phyloP scores from a whole-genome alignment of 2,113 vertebrate genomes.

The Sigmodon hispidus region DNA sequence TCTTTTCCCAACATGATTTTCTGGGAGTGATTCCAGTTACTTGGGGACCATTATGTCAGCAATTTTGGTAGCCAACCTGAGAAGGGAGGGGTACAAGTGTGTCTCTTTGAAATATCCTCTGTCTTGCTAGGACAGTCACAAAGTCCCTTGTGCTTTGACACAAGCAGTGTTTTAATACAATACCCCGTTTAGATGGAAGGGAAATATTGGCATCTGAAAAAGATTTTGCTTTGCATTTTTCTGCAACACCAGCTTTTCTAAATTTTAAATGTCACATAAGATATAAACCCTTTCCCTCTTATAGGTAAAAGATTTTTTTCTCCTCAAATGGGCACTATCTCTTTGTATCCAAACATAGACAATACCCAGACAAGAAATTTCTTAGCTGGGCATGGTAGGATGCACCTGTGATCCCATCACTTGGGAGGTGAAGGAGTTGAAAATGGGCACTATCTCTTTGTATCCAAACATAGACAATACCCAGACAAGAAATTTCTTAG shows the following conservation, averaged over 20 bases:
- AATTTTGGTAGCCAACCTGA: background rate
- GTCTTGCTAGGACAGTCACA: background rate
- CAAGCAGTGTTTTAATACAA: background rate
- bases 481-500: background rate
- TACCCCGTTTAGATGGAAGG: background rate
- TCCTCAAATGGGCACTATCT: background rate
- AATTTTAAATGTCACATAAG: background rate
- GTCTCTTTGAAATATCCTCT: background rate
- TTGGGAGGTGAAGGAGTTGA: background rate
- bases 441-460: background rate
- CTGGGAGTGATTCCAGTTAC: background rate
- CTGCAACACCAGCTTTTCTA: background rate
- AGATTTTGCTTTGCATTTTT: background rate
- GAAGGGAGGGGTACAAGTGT: no score
- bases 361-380: background rate
- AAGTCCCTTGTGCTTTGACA: background rate
- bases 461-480: background rate
- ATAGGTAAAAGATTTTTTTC: background rate
- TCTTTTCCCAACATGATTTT: background rate
- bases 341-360: background rate
- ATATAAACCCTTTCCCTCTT: background rate
- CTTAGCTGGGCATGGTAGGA: background rate
- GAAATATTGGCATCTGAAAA: background rate
- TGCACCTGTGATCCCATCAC: background rate
- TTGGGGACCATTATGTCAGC: background rate